These are phyloP conservation scores for Nomada lathburiana DNA, from an alignment of 2,888 invertebrate genomes.

Conservation along the genomic window DNA sequence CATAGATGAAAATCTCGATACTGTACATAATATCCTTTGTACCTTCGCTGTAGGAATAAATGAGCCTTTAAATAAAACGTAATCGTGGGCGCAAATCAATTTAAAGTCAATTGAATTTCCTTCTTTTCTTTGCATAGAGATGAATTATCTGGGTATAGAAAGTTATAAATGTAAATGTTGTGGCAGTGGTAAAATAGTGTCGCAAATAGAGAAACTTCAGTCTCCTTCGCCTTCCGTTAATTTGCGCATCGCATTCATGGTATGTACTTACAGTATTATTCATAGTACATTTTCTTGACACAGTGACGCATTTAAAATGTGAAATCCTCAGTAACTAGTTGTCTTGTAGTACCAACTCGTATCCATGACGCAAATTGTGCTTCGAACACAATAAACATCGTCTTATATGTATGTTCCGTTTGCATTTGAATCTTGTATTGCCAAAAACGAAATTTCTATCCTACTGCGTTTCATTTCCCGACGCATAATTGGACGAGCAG, in stretches of 20 bases:
- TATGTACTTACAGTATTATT: not conserved
- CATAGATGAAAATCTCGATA: too few relatives aligned
- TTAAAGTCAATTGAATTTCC: too few relatives aligned
- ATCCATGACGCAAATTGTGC: not conserved
- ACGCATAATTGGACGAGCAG: too few relatives aligned
- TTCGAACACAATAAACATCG: not conserved
- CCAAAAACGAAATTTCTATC: not conserved
- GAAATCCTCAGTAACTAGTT: not conserved
- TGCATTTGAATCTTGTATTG: not conserved
- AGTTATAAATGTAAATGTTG: too few relatives aligned
- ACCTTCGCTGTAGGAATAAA: too few relatives aligned
- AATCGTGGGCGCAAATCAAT: too few relatives aligned
- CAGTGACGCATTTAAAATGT: not conserved
- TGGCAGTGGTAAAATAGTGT: not conserved
- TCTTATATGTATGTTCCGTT: not conserved
- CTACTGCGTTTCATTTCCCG: not conserved
- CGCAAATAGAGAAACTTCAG: not conserved
- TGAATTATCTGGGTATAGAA: too few relatives aligned
- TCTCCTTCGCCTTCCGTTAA: too few relatives aligned
- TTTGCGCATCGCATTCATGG: too few relatives aligned
- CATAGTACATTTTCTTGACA: conserved; percentile 4
- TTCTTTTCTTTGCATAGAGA: too few relatives aligned
- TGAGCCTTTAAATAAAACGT: too few relatives aligned
- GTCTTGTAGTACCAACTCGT: not conserved
- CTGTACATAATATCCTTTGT: too few relatives aligned